Conservation (phyloP, 2,113 vertebrate genomes). For the Lampris incognitus region DNA sequence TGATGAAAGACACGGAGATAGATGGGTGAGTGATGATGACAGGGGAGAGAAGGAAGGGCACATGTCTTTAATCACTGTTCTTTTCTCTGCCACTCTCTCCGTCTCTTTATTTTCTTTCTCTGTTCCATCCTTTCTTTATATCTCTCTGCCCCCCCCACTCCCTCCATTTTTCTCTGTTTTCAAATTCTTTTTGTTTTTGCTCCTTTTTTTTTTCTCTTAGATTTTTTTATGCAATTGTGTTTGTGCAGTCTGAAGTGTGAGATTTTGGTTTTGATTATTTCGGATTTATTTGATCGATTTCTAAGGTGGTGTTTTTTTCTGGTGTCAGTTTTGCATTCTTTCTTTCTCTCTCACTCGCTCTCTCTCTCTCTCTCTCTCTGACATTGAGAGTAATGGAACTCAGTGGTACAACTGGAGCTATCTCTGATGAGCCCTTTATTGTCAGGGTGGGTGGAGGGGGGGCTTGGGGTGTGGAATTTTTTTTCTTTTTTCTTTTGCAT, state of each 20-base stretch:
- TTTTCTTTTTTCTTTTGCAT: background rate
- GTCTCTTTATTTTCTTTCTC: background rate
- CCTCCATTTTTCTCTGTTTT: constrained; percentile 43
- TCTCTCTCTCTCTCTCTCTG: constrained; percentile 13
- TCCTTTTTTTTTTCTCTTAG: background rate
- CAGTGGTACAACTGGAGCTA: constrained; percentile 35
- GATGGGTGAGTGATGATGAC: constrained; percentile 58
- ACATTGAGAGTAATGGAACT: background rate
- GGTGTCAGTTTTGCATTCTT: background rate
- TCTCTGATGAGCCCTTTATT: constrained; percentile 4
- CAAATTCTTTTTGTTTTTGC: constrained; percentile 10
- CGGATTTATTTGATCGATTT: constrained; percentile 14
- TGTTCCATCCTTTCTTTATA: background rate
- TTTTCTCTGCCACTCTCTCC: constrained; percentile 29
- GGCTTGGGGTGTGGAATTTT: constrained; percentile 24
- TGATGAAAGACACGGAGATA: constrained; percentile 68
- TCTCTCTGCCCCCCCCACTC: constrained; percentile 32
- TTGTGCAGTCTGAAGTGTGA: constrained; percentile 10
- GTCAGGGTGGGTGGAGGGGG: constrained; percentile 19
- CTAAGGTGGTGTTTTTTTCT: too few species aligned
- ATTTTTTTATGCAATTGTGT: background rate
- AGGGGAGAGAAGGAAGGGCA: constrained; percentile 34
- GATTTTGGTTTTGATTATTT: constrained; percentile 9
- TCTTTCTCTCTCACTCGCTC: background rate
- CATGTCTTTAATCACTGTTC: constrained; percentile 52